Percentiles rank a stretch among this genome's conserved stretches.
Evolutionary conservation across 2,113 vertebrate genomes (phyloP).

Genomic region (Vidua chalybeata): DNA sequence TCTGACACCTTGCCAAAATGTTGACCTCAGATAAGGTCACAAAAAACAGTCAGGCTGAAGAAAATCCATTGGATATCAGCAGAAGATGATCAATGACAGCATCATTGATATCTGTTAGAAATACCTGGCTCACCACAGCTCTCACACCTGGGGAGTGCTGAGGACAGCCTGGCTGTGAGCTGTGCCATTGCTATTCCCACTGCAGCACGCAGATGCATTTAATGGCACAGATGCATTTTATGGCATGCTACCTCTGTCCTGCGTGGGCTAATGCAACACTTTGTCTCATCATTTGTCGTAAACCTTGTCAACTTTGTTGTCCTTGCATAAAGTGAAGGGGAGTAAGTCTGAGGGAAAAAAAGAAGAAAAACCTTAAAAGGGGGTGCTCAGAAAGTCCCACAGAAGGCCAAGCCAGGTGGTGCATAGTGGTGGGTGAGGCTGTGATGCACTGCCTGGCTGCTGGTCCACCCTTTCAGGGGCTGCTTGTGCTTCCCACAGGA

Average conservation of each 20-base stretch:
- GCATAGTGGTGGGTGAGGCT: neutral
- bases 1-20: neutral
- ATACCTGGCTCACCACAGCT: fast-evolving
- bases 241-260: fast-evolving
- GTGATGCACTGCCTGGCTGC: fast-evolving
- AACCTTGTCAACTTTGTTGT: neutral
- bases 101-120: neutral
- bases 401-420: fast-evolving
- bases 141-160: neutral
- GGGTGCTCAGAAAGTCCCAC: neutral
- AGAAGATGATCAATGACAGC: too few species aligned
- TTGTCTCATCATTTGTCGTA: neutral
- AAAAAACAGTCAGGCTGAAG: neutral
- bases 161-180: neutral
- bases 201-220: fast-evolving
- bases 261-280: fast-evolving
- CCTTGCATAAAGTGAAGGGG: neutral
- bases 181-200: neutral
- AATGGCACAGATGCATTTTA: neutral
- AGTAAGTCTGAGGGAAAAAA: neutral
- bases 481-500: neutral
- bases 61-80: neutral
- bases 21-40: neutral
- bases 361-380: neutral
- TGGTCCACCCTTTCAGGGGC: neutral